Evolutionary conservation across 2,888 invertebrate genomes (phyloP), one percentile per base, ranked within the genome.

Genomic region (Cryptocephalus primarius): DNA sequence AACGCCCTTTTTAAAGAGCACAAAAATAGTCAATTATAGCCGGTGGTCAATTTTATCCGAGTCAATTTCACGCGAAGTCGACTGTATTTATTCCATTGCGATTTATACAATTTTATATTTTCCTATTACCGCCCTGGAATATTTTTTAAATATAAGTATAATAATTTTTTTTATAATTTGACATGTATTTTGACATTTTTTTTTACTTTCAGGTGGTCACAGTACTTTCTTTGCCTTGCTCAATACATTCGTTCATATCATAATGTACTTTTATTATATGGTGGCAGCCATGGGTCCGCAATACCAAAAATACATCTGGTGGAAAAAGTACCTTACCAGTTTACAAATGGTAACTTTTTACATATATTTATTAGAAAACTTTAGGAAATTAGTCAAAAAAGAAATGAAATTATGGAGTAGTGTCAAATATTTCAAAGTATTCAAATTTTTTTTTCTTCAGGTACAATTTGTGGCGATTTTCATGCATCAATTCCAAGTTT

Each of bases 181-280:
- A 44, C 22, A 33, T 34, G 9, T 39, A 39, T 44, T 44, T 14
- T 39, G 38, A 33, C 13, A 33, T 52, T 55, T 22, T 22, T 6
- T 22, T 55, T 57, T 52, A 49, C 52, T 69, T 70, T 11, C 70
- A 89, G 94, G 94, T 71, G 94, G 95, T 39, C 94, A 95, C 75
- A 92, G 92, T 69, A 94, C 95, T 48, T 95, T 95, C 77, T 95
- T 95, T 70, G 88, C 93, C 33, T 77, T 93, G 60, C 77, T 94
- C 60, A 95, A 95, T 72, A 86, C 92, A 2, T 92, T 94, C 68
- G 94, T 96, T 50, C 95, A 96, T 72, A 88, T 95, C 63, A 80
- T 95, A 54, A 95, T 96, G 95, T 95, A 96, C 72, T 88, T 88
- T 71, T 96, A 96, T 73, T 96, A 95, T 70, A 92, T 93, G 83